These are phyloP conservation scores for Pseudomyrmex dendroicus DNA, from an alignment of 1,140 invertebrate genomes.

Conservation along the genomic window DNA sequence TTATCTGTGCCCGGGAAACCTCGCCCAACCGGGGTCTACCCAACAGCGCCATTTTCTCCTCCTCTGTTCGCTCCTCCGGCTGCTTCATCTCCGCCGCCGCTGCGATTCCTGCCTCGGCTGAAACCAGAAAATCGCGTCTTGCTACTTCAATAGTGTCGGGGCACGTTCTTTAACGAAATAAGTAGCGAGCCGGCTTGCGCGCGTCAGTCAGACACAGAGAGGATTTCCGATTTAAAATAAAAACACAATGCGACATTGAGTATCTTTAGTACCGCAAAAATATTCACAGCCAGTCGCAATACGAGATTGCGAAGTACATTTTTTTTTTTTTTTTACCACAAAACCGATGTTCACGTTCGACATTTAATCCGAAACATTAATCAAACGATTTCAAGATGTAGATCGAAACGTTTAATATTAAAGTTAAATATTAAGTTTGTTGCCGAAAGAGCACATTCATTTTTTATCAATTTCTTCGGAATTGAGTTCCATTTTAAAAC, in stretches of 20 bases:
- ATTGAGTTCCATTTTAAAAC: too few relatives aligned
- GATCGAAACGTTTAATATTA: too few relatives aligned
- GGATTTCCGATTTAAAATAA: not conserved
- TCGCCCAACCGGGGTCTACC: slow-evolving; percentile 96
- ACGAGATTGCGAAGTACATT: too few relatives aligned
- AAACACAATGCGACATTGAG: not conserved
- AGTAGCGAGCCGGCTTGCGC: slow-evolving; percentile 11
- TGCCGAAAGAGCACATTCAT: too few relatives aligned
- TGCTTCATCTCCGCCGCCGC: slow-evolving; percentile 87
- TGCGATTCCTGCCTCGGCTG: slow-evolving; percentile 87
- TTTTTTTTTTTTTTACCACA: too few relatives aligned
- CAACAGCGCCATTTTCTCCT: slow-evolving; percentile 95
- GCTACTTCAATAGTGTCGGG: slow-evolving; percentile 33
- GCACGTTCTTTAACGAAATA: not conserved
- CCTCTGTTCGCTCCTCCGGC: slow-evolving; percentile 88
- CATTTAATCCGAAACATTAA: too few relatives aligned
- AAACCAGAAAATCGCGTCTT: slow-evolving; percentile 71
- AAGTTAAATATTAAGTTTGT: too few relatives aligned
- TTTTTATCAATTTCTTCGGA: too few relatives aligned
- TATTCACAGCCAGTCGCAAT: too few relatives aligned
- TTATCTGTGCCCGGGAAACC: slow-evolving; percentile 92
- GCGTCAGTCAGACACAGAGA: slow-evolving; percentile 16
- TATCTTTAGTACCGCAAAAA: not conserved
- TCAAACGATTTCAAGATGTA: too few relatives aligned
- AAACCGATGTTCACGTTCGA: too few relatives aligned